Evolutionary conservation across 1,140 invertebrate genomes (phyloP).

Genomic region (Drosophila navojoa): DNA sequence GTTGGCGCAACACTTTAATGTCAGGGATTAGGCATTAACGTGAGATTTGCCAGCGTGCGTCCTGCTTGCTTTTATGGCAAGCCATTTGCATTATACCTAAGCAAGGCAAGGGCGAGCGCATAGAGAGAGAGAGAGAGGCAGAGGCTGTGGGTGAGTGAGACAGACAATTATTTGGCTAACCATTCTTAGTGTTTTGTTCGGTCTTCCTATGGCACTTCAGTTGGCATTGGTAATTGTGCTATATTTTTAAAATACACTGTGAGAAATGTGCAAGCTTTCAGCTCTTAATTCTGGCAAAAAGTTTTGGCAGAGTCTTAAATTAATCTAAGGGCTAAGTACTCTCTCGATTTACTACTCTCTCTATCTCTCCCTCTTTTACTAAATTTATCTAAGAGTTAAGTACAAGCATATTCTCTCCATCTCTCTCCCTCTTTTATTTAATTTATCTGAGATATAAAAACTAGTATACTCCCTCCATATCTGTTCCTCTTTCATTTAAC

Average conservation of each 20-base stretch:
- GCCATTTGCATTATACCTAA: conserved; percentile 43
- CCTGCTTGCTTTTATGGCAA: conserved; percentile 34
- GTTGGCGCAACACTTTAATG: conserved; percentile 80
- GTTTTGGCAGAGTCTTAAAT: too few relatives aligned
- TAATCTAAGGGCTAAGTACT: too few relatives aligned
- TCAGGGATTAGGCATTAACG: conserved; percentile 79
- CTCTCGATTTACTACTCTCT: too few relatives aligned
- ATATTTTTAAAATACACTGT: conserved; percentile 2
- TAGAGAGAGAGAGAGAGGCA: background rate
- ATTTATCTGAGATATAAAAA: too few relatives aligned
- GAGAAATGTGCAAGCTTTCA: background rate
- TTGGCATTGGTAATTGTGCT: conserved; percentile 9
- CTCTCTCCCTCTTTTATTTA: too few relatives aligned
- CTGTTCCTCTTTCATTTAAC: too few relatives aligned
- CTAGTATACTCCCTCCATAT: too few relatives aligned
- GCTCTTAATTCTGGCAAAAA: too few relatives aligned
- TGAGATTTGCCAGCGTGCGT: conserved; percentile 63
- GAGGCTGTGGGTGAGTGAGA: background rate
- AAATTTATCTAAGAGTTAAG: too few relatives aligned
- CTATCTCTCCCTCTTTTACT: too few relatives aligned
- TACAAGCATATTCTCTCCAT: too few relatives aligned
- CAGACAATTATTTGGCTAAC: conserved; percentile 19
- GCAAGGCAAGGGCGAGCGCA: background rate
- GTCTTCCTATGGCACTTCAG: conserved; percentile 1
- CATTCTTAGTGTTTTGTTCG: background rate